phyloP scores from a whole-genome alignment of 2,113 vertebrate genomes.

The Plotosus lineatus region DNA sequence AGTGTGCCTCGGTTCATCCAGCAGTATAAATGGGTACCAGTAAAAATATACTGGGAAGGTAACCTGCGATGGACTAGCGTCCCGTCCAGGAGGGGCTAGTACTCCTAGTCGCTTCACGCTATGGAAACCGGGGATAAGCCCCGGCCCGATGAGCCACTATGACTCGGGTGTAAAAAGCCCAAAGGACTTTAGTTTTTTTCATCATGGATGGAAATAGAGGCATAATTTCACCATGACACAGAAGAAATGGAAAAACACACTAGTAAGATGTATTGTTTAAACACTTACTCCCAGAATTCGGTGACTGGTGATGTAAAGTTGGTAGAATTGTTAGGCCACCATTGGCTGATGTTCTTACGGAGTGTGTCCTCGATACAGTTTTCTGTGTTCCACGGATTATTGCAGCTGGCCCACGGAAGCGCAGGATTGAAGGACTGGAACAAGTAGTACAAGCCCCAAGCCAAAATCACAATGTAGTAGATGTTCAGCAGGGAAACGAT shows the following conservation, averaged over 20 bases:
- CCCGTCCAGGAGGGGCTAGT: too few relatives aligned
- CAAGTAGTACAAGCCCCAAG: constrained; percentile 96
- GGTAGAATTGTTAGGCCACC: constrained; percentile 72
- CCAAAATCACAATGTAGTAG: constrained; percentile 98
- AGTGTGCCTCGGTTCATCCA: too few relatives aligned
- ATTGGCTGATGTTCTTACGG: constrained; percentile 86
- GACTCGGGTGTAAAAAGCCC: too few relatives aligned
- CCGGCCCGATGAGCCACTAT: too few relatives aligned
- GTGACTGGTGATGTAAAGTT: constrained; percentile 96
- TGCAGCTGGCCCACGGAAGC: constrained; percentile 93
- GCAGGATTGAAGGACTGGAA: constrained; percentile 93
- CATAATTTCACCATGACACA: not conserved
- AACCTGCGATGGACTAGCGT: too few relatives aligned
- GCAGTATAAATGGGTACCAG: too few relatives aligned
- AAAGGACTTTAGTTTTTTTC: too few relatives aligned
- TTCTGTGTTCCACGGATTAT: constrained; percentile 88
- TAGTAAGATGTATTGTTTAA: not conserved
- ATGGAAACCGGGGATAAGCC: too few relatives aligned
- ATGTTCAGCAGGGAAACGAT: constrained; percentile 96
- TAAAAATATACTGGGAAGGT: too few relatives aligned
- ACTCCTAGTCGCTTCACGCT: too few relatives aligned
- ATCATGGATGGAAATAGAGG: not conserved
- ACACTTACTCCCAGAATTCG: constrained; percentile 97
- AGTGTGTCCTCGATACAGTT: constrained; percentile 89
- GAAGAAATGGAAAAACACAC: not conserved